These are phyloP conservation scores for Lepidotrigona ventralis DNA, from an alignment of 1,140 invertebrate species.

Conservation along the genomic window DNA sequence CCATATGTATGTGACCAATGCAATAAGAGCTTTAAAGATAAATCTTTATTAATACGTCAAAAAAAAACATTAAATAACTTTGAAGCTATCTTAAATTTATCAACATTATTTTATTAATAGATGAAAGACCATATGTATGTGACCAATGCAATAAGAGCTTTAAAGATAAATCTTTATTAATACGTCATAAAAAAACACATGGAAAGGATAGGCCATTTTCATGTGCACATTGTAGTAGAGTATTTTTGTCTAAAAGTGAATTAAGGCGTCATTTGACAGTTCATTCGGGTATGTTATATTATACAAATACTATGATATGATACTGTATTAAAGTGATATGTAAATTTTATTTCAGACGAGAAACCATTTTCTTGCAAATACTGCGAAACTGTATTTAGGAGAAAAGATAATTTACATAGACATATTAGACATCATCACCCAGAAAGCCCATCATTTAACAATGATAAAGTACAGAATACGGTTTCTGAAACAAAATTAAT, in stretches of 20 bases:
- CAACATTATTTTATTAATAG: constrained; percentile 53
- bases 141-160: constrained; percentile 75
- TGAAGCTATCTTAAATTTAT: not conserved
- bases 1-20: constrained; percentile 74
- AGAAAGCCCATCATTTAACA: constrained; percentile 53
- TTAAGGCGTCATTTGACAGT: constrained; percentile 72
- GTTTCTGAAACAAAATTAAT: constrained; percentile 15
- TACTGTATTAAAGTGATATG: not conserved
- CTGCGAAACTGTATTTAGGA: constrained; percentile 77
- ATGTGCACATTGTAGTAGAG: constrained; percentile 72
- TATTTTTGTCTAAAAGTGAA: constrained; percentile 76
- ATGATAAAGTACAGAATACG: constrained; percentile 2
- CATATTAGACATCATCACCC: constrained; percentile 79
- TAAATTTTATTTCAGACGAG: constrained; percentile 69
- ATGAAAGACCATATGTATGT: constrained; percentile 72
- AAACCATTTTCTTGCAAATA: constrained; percentile 78
- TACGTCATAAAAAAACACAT: constrained; percentile 74
- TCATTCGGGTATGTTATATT: constrained; percentile 70
- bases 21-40: constrained; percentile 75
- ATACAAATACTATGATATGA: constrained; percentile 25
- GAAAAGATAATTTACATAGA: constrained; percentile 79
- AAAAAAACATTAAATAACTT: constrained; percentile 59
- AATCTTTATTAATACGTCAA: constrained; percentile 73
- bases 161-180: constrained; percentile 74
- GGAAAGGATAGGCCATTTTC: constrained; percentile 75